A percentile compares a stretch with the other conserved stretches of the same genome.
Evolutionary conservation across 2,888 invertebrate species (phyloP).

Genomic region (Odontothrips loti): DNA sequence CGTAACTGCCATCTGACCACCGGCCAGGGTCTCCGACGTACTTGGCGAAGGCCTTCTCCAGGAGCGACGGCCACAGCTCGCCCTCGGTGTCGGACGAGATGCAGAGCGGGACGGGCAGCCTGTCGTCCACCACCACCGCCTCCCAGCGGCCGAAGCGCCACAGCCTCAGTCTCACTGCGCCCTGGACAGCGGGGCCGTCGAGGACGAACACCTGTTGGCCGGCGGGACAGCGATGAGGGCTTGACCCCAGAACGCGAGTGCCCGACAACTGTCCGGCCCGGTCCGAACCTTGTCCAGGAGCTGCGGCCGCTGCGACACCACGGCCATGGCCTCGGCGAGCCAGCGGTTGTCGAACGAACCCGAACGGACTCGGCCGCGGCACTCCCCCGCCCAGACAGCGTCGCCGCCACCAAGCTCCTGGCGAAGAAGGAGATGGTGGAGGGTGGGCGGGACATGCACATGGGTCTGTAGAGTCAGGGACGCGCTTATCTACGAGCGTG

Average conservation of each 20-base stretch:
- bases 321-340: conserved; percentile 3
- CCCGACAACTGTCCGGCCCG: too few relatives aligned
- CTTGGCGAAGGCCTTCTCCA: conserved; percentile 22
- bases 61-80: not conserved
- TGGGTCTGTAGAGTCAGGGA: too few relatives aligned
- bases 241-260: too few relatives aligned
- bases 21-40: not conserved
- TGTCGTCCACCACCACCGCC: conserved; percentile 13
- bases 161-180: not conserved
- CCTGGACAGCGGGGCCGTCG: not conserved
- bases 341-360: not conserved
- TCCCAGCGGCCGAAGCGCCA: conserved; percentile 14
- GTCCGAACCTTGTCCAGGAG: conserved; percentile 2
- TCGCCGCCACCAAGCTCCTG: not conserved
- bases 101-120: not conserved
- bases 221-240: too few relatives aligned
- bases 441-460: too few relatives aligned
- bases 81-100: not conserved
- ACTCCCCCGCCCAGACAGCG: not conserved
- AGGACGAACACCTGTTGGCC: not conserved
- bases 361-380: not conserved
- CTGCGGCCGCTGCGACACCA: not conserved
- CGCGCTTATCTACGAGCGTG: too few relatives aligned
- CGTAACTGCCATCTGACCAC: too few relatives aligned
- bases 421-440: not conserved